Base-by-base conservation (phyloP, 2,888 invertebrate genomes). In the Stenchaetothrips biformis region DNA sequence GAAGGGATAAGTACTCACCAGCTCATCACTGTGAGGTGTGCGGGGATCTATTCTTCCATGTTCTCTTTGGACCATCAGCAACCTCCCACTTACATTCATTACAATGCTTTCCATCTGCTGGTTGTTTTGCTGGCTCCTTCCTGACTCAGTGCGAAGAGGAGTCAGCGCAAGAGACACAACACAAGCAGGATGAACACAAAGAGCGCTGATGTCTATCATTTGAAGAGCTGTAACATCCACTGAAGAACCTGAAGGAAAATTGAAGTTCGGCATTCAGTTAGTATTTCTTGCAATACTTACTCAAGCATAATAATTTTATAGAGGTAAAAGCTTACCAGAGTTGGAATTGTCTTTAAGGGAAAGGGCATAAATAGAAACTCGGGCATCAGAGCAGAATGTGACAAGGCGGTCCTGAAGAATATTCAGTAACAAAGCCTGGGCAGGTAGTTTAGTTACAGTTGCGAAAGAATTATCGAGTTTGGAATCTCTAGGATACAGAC, bases 111-210 rank as follows among this genome's bases (percentile, higher is more conserved):
- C 91, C 81, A 82, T 83, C 21, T 74, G 67, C 25, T 74, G 67
- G 7, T 7, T 11, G 25, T 74, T 74, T 21, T 67, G n/a, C 21
- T 74, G 89, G 81, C 88, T 88, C 77, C 90, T 87, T 27, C 89
- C 89, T 16, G 90, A 90, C 85, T 94, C 93, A 82, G 94, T 94
- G 83, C 95, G 92, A 83, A 99, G 90, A 62, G 96, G 93, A 48
- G 98, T 97, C 83, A 99, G 89, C 47, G 96, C 93, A 18, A 98
- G 91, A 9, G 97, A 97, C 79, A 97, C 94, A 82, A 99, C 96
- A 87, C 98, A 99, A 21, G 97, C 97, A 21, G 99, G 98, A 90
- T 99, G 99, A 81, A 95, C 92, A 83, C 98, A 95, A 83, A 98
- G 90, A 83, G 95, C 96, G 79, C 94, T 94, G 82, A 98, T 93